Evolutionary conservation across 2,113 vertebrate species (phyloP), one percentile per base, ranked within the genome.

Genomic region (Corydoras sp.): DNA sequence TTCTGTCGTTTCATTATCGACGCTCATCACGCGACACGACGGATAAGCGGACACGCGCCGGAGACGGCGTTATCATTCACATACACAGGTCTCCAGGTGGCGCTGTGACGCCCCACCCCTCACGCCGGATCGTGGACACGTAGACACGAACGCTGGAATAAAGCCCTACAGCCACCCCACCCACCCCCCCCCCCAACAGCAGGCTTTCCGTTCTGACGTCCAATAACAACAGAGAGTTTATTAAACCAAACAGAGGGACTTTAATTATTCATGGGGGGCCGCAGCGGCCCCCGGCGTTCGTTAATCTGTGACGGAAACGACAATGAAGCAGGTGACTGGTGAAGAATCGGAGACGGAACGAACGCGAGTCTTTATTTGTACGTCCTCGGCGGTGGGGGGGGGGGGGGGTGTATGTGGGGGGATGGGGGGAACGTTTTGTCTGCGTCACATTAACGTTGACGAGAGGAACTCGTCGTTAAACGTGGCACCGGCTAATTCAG

Each of bases 401-500:
- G 24, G 64, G 13, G 63, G 9, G 51, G 51, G 2, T 53, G 3
- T n/a, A n/a, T n/a, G n/a, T n/a, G n/a, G n/a, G n/a, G 49, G 3
- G 54, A 48, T n/a, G n/a, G 11, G 1, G 12, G 24, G 31, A 58
- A 68, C 51, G 18, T 55, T 72, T 67, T n/a, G 63, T 76, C 74
- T 71, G 30, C 67, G 74, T 76, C 74, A 68, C 69, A 67, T 71
- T 76, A 71, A 32, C 24, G 63, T 62, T 14, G 14, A 15, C 61
- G 58, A 64, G 31, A 70, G 68, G 68, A 9, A 71, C 67, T 71
- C 78, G 79, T 82, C 69, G 59, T 73, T n/a, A 59, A 65, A 56
- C 4, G 69, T 59, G 58, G 79, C 18, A 56, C 50, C 24, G 43
- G 61, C 70, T 62, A 53, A 48, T 58, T 53, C 14, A 24, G 62